Evolutionary conservation across 2,888 invertebrate species (phyloP), one percentile per base, ranked within the genome.

Genomic region (Mactromeris polynyma): DNA sequence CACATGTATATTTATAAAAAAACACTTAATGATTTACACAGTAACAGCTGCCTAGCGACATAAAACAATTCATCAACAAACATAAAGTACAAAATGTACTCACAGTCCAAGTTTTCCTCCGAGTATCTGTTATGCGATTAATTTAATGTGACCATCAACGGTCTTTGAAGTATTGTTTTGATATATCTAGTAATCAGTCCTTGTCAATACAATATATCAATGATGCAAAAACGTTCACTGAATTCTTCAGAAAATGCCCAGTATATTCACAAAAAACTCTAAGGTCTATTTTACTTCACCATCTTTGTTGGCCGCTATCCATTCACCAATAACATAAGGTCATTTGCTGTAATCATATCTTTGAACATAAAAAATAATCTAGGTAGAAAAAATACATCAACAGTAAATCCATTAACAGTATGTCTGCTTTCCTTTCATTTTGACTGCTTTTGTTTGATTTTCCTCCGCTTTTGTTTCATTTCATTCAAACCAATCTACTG

Each of bases 401-500:
- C 11, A 36, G 36, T 33, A 73, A 73, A 33, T 36, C 73, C 73
- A 73, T 73, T 73, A 73, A 36, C 69, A 33, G 33, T 73, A 17
- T 17, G 73, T 33, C 73, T 19, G 73, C 73, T 73, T 73, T 33
- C 33, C 19, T 73, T 73, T 73, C 33, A 73, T 73, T 73, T 73
- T 17, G 33, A 19, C 17, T 4, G 14, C 73, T 73, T 69, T 69
- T 73, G 73, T 73, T 73, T 36, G 17, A 73, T 73, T 73, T 17
- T 73, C 58, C 2, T 17, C 73, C 7, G 1, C 58, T 58, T n/a
- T 58, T 58, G 58, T 58, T 58, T 58, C n/a, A 58, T 58, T 26
- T 58, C 58, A 58, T 58, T 21, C 3, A 33, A 73, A 73, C 33
- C 73, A 73, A 26, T 36, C 19, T 0, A 17, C 26, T 7, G n/a